Conservation (phyloP, 2,797 vertebrate species). For the Liparis tanakae region DNA sequence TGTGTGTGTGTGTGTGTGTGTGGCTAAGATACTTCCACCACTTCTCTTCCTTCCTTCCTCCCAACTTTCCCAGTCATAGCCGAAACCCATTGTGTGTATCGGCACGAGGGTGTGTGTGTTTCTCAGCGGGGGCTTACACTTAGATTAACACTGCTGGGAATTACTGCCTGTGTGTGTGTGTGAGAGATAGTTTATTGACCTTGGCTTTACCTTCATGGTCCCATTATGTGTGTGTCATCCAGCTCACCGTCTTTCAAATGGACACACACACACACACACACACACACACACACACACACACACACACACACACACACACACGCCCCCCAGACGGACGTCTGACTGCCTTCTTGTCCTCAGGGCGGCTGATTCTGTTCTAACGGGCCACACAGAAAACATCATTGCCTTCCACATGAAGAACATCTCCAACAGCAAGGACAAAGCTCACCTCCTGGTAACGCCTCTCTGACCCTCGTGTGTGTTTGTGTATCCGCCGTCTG, state of each 20-base stretch:
- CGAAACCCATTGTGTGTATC: conserved; percentile 46
- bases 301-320: conserved; percentile 28
- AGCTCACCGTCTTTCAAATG: conserved; percentile 25
- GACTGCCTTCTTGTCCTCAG: conserved; percentile 81
- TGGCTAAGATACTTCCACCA: conserved; percentile 27
- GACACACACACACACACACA: conserved; percentile 31
- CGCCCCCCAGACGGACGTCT: conserved; percentile 58
- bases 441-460: conserved; percentile 93
- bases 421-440: conserved; percentile 96
- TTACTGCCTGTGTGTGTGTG: conserved; percentile 53
- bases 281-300: neutral
- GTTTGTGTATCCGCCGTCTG: neutral
- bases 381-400: conserved; percentile 96
- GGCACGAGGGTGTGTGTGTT: conserved; percentile 38
- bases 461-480: neutral
- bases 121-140: conserved; percentile 38
- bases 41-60: conserved; percentile 14
- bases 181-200: conserved; percentile 59
- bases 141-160: conserved; percentile 58
- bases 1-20: conserved; percentile 49
- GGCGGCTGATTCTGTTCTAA: conserved; percentile 97
- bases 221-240: conserved; percentile 50
- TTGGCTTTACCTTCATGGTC: conserved; percentile 67
- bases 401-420: conserved; percentile 99
- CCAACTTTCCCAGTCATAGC: conserved; percentile 43